phyloP scores from a whole-genome alignment of 2,888 invertebrate species.

The Koerneria pararmatus region DNA sequence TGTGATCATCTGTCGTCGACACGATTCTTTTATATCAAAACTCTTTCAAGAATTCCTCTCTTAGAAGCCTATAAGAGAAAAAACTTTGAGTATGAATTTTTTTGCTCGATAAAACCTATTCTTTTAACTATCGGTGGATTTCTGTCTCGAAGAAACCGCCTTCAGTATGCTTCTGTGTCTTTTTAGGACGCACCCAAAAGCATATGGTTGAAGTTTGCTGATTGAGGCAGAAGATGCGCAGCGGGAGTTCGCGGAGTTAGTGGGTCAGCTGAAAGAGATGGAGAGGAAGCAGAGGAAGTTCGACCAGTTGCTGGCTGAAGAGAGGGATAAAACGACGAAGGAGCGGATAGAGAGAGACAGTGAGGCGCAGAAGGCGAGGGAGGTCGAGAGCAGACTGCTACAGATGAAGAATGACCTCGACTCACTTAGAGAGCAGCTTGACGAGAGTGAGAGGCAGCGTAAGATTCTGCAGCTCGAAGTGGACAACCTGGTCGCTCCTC shows the following conservation, averaged over 20 bases:
- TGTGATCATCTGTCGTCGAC: too few species aligned
- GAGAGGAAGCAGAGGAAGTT: slow-evolving; percentile 96
- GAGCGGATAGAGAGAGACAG: slow-evolving; percentile 70
- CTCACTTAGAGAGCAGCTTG: slow-evolving; percentile 66
- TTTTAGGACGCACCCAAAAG: too few species aligned
- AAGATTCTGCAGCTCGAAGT: slow-evolving; percentile 73
- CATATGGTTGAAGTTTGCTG: too few species aligned
- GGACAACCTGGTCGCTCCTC: slow-evolving; percentile 37
- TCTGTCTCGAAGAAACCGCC: too few species aligned
- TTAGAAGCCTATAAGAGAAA: too few species aligned
- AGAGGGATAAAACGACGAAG: slow-evolving; percentile 61
- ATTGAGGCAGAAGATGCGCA: slow-evolving; percentile 20
- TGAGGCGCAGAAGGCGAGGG: slow-evolving; percentile 71
- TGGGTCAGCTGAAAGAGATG: slow-evolving; percentile 11
- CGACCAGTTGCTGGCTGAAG: slow-evolving; percentile 74
- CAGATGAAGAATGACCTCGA: slow-evolving; percentile 71
- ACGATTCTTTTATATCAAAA: too few species aligned
- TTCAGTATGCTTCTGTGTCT: too few species aligned
- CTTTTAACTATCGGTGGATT: neutral
- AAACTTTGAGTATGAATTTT: too few species aligned
- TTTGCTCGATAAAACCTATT: too few species aligned
- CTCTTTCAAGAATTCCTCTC: too few species aligned
- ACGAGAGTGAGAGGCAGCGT: slow-evolving; percentile 93
- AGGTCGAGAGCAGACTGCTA: slow-evolving; percentile 20
- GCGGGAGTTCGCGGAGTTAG: slow-evolving; percentile 3